Conservation (phyloP, 2,113 vertebrate genomes). For the Labeo catla region DNA sequence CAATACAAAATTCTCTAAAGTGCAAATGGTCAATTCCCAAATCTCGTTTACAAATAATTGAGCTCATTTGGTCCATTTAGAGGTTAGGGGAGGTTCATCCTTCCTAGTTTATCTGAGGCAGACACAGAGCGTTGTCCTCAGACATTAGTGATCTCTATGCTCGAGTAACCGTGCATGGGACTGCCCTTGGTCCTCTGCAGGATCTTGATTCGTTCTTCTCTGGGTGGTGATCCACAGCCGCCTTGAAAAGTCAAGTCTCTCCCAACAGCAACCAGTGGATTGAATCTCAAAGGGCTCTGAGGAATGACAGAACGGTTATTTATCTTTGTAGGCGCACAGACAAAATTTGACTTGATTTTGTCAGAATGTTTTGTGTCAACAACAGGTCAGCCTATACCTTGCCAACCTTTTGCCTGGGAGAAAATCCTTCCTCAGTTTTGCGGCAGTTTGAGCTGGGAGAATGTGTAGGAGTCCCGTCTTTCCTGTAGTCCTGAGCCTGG, state of each 20-base stretch:
- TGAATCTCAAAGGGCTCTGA: conserved; percentile 81
- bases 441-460: conserved; percentile 69
- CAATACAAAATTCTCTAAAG: conserved; percentile 27
- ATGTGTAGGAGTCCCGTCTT: conserved; percentile 63
- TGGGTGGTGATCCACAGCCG: conserved; percentile 77
- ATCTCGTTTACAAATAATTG: conserved; percentile 26
- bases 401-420: conserved; percentile 71
- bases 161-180: conserved; percentile 74
- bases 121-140: conserved; percentile 40
- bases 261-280: conserved; percentile 74
- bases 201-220: conserved; percentile 74
- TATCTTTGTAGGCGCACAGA: not conserved
- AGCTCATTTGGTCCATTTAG: conserved; percentile 38
- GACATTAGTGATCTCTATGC: conserved; percentile 74
- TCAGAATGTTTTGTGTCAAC: not conserved
- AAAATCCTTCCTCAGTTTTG: conserved; percentile 72
- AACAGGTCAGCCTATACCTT: conserved; percentile 70
- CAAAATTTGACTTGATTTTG: not conserved
- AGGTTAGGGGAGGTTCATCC: not conserved
- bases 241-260: conserved; percentile 74
- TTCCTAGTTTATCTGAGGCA: not conserved
- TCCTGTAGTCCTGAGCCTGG: conserved; percentile 68
- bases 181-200: conserved; percentile 72
- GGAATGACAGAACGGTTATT: conserved; percentile 22
- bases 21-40: conserved; percentile 28